A percentile compares a stretch with the other conserved stretches of the same genome.
Evolutionary conservation across 1,140 invertebrate genomes (phyloP).

Genomic region (Vollenhovia emeryi): DNA sequence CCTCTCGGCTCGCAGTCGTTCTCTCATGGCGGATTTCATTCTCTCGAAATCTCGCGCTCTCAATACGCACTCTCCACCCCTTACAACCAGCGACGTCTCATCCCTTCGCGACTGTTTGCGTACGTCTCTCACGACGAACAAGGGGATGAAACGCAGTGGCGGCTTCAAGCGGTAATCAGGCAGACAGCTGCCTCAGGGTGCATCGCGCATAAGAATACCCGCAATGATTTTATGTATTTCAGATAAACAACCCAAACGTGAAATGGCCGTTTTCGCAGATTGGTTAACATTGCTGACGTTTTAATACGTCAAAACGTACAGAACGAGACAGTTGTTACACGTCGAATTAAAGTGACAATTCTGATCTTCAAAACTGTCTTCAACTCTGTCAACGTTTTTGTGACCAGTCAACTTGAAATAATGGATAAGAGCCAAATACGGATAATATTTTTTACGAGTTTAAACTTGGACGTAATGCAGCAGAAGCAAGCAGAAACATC

Average conservation of each 20-base stretch:
- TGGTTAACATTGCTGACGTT: too few species aligned
- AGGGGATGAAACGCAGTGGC: background rate
- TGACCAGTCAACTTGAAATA: too few species aligned
- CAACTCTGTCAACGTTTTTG: too few species aligned
- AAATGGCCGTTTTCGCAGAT: too few species aligned
- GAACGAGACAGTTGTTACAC: too few species aligned
- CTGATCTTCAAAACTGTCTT: too few species aligned
- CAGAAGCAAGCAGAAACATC: too few species aligned
- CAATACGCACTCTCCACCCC: conserved; percentile 5
- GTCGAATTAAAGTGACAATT: too few species aligned
- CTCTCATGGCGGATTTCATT: conserved; percentile 41
- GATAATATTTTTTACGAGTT: too few species aligned
- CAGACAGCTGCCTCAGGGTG: conserved; percentile 16
- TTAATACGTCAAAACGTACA: too few species aligned
- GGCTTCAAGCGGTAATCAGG: conserved; percentile 22
- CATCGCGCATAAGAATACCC: background rate
- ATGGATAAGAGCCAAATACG: too few species aligned
- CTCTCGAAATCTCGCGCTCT: conserved; percentile 44
- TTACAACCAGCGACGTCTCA: conserved; percentile 4
- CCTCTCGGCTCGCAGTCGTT: conserved; percentile 13
- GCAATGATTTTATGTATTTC: background rate
- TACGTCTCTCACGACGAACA: conserved; percentile 14
- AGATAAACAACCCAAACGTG: background rate
- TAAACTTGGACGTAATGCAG: too few species aligned
- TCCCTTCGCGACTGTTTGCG: background rate